A percentile compares a stretch with the other conserved stretches of the same genome.
These are phyloP conservation scores for Hirtodrosophila duncani DNA, from an alignment of 2,888 invertebrate species.

Conservation along the genomic window DNA sequence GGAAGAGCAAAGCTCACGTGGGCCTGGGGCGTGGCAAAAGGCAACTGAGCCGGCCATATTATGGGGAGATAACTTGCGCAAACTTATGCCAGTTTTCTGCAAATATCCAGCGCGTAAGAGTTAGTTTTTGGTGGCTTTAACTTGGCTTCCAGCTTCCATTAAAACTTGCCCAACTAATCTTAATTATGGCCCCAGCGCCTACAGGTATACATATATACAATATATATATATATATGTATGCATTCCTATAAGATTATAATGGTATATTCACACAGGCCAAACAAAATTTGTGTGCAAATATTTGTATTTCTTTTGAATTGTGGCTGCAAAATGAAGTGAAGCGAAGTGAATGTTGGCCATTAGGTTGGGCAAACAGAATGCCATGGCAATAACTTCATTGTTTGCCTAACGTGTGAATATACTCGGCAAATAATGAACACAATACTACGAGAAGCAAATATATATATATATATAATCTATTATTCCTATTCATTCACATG, in stretches of 20 bases:
- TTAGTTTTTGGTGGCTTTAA: too few relatives aligned
- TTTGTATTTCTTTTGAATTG: neutral
- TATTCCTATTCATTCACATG: conserved; percentile 20
- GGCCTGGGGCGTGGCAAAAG: too few relatives aligned
- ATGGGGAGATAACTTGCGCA: too few relatives aligned
- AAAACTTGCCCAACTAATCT: neutral
- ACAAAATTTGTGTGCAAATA: conserved; percentile 11
- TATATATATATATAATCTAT: too few relatives aligned
- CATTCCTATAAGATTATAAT: conserved; percentile 1
- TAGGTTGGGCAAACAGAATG: conserved; percentile 35
- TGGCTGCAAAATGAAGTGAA: too few relatives aligned
- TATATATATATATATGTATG: conserved; percentile 12
- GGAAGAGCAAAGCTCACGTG: too few relatives aligned
- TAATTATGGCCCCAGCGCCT: conserved; percentile 29
- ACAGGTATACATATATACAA: neutral
- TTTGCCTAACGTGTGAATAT: neutral
- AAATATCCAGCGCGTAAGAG: too few relatives aligned
- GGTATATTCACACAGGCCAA: neutral
- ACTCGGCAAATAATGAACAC: conserved; percentile 8
- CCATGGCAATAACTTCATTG: neutral
- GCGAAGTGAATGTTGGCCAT: conserved; percentile 23
- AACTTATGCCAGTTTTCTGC: too few relatives aligned
- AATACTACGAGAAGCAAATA: too few relatives aligned
- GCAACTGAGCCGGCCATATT: too few relatives aligned
- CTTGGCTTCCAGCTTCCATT: too few relatives aligned